Percentiles rank a stretch among this genome's conserved stretches.
Conservation (phyloP, 2,888 invertebrate genomes). For the Stenchaetothrips biformis region DNA sequence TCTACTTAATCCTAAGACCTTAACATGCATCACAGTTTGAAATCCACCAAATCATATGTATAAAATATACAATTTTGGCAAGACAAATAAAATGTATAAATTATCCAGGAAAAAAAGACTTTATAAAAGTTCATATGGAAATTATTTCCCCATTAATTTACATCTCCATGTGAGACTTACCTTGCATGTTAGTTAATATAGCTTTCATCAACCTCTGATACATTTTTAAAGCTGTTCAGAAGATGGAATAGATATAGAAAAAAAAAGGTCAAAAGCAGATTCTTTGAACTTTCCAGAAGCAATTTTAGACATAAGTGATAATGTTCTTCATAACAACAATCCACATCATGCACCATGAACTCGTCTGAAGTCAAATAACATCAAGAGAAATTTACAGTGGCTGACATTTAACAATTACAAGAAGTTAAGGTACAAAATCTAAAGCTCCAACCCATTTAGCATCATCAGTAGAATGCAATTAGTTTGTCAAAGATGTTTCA, state of each 20-base stretch:
- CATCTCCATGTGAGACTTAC: not conserved
- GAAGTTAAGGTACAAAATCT: not conserved
- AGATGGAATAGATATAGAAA: not conserved
- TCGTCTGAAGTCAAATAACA: not conserved
- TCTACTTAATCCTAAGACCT: not conserved
- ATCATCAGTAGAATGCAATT: not conserved
- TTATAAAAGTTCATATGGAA: slow-evolving; percentile 5
- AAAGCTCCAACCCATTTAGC: not conserved
- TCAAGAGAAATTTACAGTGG: not conserved
- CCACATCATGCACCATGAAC: not conserved
- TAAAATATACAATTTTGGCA: slow-evolving; percentile 11
- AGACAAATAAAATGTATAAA: slow-evolving; percentile 10
- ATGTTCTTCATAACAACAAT: slow-evolving; percentile 6
- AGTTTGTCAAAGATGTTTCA: not conserved
- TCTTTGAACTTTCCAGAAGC: not conserved
- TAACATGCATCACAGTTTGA: slow-evolving; percentile 5
- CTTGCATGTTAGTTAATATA: not conserved
- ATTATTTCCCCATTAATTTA: not conserved
- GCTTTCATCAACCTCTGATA: not conserved
- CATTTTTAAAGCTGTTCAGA: not conserved
- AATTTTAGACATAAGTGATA: not conserved
- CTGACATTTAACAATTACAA: not conserved
- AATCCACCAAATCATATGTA: not conserved
- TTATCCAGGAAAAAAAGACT: not conserved
- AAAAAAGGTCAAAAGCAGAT: not conserved